Evolutionary conservation across 2,888 invertebrate genomes (phyloP).

Genomic region (Agonum fuliginosum): DNA sequence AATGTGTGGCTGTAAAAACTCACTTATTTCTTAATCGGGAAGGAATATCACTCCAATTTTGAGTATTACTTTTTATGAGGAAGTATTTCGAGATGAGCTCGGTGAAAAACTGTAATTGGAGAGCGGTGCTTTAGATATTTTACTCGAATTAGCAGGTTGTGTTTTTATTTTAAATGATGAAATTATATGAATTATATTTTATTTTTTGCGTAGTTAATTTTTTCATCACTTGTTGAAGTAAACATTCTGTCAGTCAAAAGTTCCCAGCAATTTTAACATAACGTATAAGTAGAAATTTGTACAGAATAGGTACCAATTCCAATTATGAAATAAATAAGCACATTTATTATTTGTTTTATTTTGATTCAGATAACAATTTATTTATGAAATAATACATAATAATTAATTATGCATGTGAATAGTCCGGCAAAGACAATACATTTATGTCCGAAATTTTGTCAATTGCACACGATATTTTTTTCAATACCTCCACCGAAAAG

Average conservation of each 20-base stretch:
- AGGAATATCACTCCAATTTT: constrained; percentile 1
- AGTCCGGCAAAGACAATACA: too few relatives aligned
- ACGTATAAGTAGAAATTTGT: too few relatives aligned
- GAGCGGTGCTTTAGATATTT: background rate
- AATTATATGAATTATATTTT: background rate
- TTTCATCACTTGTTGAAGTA: background rate
- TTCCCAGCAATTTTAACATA: too few relatives aligned
- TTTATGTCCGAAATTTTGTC: too few relatives aligned
- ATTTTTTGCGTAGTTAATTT: background rate
- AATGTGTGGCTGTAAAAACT: background rate
- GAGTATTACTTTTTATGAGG: background rate
- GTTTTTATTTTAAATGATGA: background rate
- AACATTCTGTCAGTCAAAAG: background rate
- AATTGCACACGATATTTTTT: too few relatives aligned
- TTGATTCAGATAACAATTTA: too few relatives aligned
- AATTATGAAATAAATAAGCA: too few relatives aligned
- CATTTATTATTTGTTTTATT: too few relatives aligned
- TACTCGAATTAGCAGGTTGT: background rate
- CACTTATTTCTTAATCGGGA: constrained; percentile 36
- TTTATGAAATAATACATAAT: too few relatives aligned
- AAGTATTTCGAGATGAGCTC: background rate
- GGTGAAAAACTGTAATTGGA: background rate
- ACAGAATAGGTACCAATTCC: too few relatives aligned
- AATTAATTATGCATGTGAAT: too few relatives aligned
- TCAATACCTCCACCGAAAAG: too few relatives aligned